Conservation (phyloP, 2,113 vertebrate genomes). For the Bostrychus sinensis region DNA sequence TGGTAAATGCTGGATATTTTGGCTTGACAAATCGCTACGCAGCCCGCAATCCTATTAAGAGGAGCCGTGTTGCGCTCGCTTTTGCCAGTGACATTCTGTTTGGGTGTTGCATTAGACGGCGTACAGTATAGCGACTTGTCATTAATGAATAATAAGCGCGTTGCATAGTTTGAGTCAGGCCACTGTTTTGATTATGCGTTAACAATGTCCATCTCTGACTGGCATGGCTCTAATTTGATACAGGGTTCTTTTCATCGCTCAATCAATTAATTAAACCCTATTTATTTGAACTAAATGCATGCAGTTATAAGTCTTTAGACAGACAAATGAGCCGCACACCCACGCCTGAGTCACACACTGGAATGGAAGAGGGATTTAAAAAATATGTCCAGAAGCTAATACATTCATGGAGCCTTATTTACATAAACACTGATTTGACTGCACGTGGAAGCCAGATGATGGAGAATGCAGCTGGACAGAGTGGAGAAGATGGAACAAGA, state of each 20-base stretch:
- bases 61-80: slow-evolving; percentile 60
- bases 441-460: background rate
- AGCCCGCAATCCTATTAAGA: slow-evolving; percentile 75
- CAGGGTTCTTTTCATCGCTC: slow-evolving; percentile 64
- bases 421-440: slow-evolving; percentile 6
- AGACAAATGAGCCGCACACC: slow-evolving; percentile 27
- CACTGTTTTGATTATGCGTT: slow-evolving; percentile 52
- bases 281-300: slow-evolving; percentile 23
- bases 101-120: slow-evolving; percentile 62
- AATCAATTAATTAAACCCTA: slow-evolving; percentile 67
- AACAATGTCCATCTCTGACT: slow-evolving; percentile 49
- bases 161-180: slow-evolving; percentile 68
- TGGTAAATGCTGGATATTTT: slow-evolving; percentile 74
- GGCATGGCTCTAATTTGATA: slow-evolving; percentile 61
- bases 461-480: slow-evolving; percentile 1
- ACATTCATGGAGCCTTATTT: slow-evolving; percentile 6
- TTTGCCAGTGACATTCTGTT: slow-evolving; percentile 70
- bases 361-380: slow-evolving; percentile 4
- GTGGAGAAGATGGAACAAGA: background rate
- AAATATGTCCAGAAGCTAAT: slow-evolving; percentile 11
- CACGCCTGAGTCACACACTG: slow-evolving; percentile 2
- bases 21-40: slow-evolving; percentile 76
- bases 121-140: slow-evolving; percentile 63
- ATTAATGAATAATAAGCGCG: slow-evolving; percentile 71
- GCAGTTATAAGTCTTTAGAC: background rate